Conservation (phyloP, 2,888 invertebrate genomes). For the Tromatobia lineatoria region DNA sequence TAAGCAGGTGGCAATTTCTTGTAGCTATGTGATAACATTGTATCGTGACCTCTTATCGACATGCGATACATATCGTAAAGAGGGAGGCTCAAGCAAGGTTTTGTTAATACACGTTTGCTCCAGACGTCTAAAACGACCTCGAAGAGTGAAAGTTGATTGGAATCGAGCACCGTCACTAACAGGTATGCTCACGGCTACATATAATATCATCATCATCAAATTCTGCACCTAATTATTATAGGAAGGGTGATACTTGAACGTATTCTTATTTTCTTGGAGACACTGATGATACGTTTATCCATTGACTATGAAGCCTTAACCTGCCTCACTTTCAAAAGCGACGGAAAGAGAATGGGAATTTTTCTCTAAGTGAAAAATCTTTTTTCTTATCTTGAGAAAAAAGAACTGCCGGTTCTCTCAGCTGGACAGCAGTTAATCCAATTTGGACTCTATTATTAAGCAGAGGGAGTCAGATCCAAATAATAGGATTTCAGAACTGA, state of each 20-base stretch:
- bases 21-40: neutral
- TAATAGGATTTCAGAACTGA: too few species aligned
- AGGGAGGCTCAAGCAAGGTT: conserved; percentile 1
- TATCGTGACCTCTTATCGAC: neutral
- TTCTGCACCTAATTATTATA: neutral
- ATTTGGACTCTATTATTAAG: too few species aligned
- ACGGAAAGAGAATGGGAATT: too few species aligned
- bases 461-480: too few species aligned
- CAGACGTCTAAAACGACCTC: conserved; percentile 21
- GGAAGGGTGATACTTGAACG: neutral
- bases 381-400: too few species aligned
- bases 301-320: neutral
- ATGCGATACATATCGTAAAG: neutral
- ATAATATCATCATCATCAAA: neutral
- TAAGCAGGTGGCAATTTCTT: neutral
- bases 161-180: neutral
- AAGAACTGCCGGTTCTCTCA: too few species aligned
- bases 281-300: too few species aligned
- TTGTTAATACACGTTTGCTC: neutral
- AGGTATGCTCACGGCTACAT: neutral
- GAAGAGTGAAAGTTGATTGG: conserved; percentile 41
- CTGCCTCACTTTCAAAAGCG: too few species aligned
- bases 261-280: neutral
- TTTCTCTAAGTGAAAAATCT: too few species aligned
- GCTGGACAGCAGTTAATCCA: too few species aligned